Percentiles rank a stretch among this genome's conserved stretches.
phyloP scores from a whole-genome alignment of 2,113 vertebrate species.

The Junco hyemalis region DNA sequence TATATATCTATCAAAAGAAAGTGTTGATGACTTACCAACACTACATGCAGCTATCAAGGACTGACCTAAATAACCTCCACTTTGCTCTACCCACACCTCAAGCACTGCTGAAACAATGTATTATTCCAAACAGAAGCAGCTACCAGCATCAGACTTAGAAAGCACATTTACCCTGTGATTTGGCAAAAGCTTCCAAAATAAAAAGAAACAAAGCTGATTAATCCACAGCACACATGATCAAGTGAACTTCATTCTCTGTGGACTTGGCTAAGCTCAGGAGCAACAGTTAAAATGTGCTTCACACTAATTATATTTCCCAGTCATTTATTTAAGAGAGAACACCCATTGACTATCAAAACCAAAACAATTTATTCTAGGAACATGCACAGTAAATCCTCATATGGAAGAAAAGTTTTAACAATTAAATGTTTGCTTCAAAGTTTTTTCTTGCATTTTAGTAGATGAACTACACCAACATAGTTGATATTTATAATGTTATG shows the following conservation, averaged over 20 bases:
- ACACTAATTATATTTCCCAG: background rate
- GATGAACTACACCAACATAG: background rate
- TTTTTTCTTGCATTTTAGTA: background rate
- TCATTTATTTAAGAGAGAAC: background rate
- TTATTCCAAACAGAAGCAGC: background rate
- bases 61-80: background rate
- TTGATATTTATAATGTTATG: fast-evolving
- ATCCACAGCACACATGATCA: background rate
- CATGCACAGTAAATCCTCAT: background rate
- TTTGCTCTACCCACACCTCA: background rate
- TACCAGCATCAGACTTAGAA: background rate
- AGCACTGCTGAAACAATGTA: background rate
- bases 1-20: background rate
- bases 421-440: background rate
- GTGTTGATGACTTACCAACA: background rate
- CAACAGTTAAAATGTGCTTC: background rate
- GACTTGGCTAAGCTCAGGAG: background rate
- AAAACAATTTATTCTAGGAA: background rate
- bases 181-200: background rate
- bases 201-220: background rate
- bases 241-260: background rate
- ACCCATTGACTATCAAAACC: background rate
- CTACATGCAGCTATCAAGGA: background rate
- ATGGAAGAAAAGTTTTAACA: background rate
- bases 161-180: background rate